Percentiles rank a stretch among this genome's conserved stretches.
Conservation (phyloP, 2,888 invertebrate genomes). For the Nemotelus nigrinus region DNA sequence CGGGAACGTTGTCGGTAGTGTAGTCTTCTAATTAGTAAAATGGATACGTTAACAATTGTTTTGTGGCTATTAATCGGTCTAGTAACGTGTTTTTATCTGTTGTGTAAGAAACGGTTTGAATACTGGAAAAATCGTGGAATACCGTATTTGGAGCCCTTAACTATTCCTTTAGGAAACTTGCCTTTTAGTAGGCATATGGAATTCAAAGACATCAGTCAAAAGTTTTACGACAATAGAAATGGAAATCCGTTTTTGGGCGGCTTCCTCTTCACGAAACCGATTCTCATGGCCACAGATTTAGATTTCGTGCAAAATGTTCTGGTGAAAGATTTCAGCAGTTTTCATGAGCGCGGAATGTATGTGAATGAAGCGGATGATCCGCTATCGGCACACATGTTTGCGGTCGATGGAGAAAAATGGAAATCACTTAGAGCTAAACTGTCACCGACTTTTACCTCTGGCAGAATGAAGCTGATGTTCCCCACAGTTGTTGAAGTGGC, state of each 20-base stretch:
- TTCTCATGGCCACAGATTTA: slow-evolving; percentile 51
- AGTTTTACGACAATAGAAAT: slow-evolving; percentile 56
- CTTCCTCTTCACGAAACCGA: slow-evolving; percentile 48
- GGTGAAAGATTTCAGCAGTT: slow-evolving; percentile 63
- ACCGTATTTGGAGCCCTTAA: slow-evolving; percentile 51
- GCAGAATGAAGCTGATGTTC: slow-evolving; percentile 64
- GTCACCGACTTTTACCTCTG: slow-evolving; percentile 66
- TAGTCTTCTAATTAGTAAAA: neutral
- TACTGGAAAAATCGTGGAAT: slow-evolving; percentile 55
- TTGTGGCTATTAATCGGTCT: slow-evolving; percentile 5
- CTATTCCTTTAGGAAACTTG: slow-evolving; percentile 56
- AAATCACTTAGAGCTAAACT: slow-evolving; percentile 64
- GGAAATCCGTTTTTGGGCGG: slow-evolving; percentile 57
- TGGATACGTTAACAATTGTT: slow-evolving; percentile 6
- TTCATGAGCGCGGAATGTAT: slow-evolving; percentile 60
- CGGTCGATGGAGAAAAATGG: slow-evolving; percentile 65
- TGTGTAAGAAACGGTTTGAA: slow-evolving; percentile 14
- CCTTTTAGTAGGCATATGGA: slow-evolving; percentile 21
- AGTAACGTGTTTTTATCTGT: neutral
- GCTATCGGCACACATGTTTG: slow-evolving; percentile 61
- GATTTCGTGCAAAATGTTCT: slow-evolving; percentile 58
- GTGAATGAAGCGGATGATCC: slow-evolving; percentile 62
- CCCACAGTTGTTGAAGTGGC: slow-evolving; percentile 53
- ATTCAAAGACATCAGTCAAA: slow-evolving; percentile 43
- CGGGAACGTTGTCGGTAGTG: too few species aligned